Percentiles rank a stretch among this genome's conserved stretches.
Evolutionary conservation across 53 echinoderm and acorn worm genomes (phyloP).

Genomic region (Echinarachnius parma): DNA sequence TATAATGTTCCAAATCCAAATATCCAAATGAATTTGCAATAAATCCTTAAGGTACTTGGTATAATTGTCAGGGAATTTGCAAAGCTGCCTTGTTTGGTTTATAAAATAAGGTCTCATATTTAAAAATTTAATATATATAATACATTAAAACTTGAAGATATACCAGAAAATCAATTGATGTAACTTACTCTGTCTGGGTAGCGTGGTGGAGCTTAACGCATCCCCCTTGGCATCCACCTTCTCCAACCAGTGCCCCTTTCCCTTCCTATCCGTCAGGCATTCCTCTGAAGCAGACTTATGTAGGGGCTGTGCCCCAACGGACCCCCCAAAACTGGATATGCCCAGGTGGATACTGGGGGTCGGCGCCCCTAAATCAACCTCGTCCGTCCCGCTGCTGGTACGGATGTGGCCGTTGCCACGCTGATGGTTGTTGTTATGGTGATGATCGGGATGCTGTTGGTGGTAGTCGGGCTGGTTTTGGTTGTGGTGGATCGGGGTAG

Average conservation of each 20-base stretch:
- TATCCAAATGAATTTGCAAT: neutral
- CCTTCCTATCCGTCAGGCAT: neutral
- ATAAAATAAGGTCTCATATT: neutral
- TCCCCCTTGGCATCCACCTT: neutral
- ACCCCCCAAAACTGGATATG: constrained; percentile 19
- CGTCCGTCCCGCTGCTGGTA: neutral
- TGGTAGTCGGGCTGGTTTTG: no score
- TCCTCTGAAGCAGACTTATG: constrained; percentile 20
- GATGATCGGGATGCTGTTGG: no score
- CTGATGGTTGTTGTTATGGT: no score
- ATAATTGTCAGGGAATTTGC: neutral
- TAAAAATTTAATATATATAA: neutral
- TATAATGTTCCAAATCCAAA: neutral
- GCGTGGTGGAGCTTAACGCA: neutral
- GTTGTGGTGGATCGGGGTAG: constrained; percentile 19
- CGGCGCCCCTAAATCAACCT: neutral
- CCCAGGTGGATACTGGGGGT: constrained; percentile 10
- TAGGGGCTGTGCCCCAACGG: neutral
- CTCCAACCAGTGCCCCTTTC: neutral
- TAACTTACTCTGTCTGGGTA: constrained; percentile 30
- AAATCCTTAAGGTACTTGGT: neutral
- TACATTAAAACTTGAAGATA: no score
- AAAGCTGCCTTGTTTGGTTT: neutral
- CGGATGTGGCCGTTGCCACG: neutral
- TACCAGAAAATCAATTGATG: no score